Base-by-base conservation (phyloP, 2,888 invertebrate species). In the Euzetes globulus region DNA sequence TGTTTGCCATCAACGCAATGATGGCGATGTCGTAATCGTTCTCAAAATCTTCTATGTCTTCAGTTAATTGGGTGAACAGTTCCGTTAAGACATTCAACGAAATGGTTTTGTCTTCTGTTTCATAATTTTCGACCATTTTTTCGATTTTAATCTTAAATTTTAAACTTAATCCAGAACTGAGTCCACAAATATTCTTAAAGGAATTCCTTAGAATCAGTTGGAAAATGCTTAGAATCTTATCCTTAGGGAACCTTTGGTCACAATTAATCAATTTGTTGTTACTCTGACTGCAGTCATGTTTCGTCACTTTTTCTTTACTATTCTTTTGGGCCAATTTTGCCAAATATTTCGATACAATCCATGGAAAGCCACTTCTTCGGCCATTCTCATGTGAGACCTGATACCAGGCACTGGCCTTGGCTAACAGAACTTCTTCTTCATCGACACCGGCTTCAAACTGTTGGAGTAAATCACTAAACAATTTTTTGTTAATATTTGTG, bases 331-430 rank as follows among this genome's bases (percentile, higher is more conserved):
- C 17, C 29, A 68, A 37, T 47, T 60, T 27, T 25, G 63, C 55
- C 33, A 77, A 70, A 13, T 75, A 72, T 41, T 77, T 74, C 11
- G 71, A 17, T 6, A 76, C 77, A 63, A 74, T 72, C 77, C 76
- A 77, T 3, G 77, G 77, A 17, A 77, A 22, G 5, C 76, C 77
- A 74, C 71, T 22, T 55, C 55, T 25, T 55, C 55, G 50, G 11
- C 11, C 13, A 1, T 55, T 55, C n/a, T 55, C 6, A 27, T 37
- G 29, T 0, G 72, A 47, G 3, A 77, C 65, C 68, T 71, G 70
- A 58, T 77, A 77, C 77, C 77, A 77, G 1, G 77, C 75, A 75
- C 77, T 77, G n/a, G 77, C 77, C 41, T 77, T 77, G 47, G 73
- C 72, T 1, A 71, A 41, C 73, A 0, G 25, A 45, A 60, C 73